Evolutionary conservation across 2,113 vertebrate genomes (phyloP), one percentile per base, ranked within the genome.

Genomic region (Oncorhynchus mykiss): DNA sequence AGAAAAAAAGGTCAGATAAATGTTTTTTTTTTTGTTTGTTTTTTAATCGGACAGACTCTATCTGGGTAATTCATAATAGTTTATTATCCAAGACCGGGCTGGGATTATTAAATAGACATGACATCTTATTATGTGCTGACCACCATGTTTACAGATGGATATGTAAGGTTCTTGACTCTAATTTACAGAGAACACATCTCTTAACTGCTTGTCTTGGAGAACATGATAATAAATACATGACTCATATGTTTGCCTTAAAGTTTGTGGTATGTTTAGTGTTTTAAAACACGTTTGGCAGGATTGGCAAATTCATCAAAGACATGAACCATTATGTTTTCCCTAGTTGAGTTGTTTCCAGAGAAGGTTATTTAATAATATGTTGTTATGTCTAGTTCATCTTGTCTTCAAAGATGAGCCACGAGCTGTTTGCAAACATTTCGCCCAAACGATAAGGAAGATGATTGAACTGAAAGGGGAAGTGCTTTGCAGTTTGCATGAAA

Each of bases 51-150:
- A 76, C 57, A 68, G 65, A 71, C 49, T 71, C 66, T 72, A 72
- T 76, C 64, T 49, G 11, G 34, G 62, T 51, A 45, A 75, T 60
- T 71, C 51, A 16, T 71, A 73, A 75, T 71, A 66, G 57, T 71
- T 80, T 65, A 76, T 75, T 67, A 67, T 24, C 22, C 7, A n/a
- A 31, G 51, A 72, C 24, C 9, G 5, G 7, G 18, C 25, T 12
- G 49, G 14, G 64, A n/a, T 45, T 16, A 66, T 59, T 66, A 74
- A n/a, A 70, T 67, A 70, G 25, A 51, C 18, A 71, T 66, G 3
- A 57, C 14, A 13, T 54, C 16, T 48, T 49, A 31, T 49, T 11
- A 22, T 9, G 22, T 34, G 45, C 51, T 57, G 54, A 20, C 16
- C 18, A 20, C 18, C 14, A 57, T 57, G 54, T 57, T 18, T 57